Percentiles rank a stretch among this genome's conserved stretches.
Evolutionary conservation across 2,113 vertebrate species (phyloP).

Genomic region (Cavia aperea): DNA sequence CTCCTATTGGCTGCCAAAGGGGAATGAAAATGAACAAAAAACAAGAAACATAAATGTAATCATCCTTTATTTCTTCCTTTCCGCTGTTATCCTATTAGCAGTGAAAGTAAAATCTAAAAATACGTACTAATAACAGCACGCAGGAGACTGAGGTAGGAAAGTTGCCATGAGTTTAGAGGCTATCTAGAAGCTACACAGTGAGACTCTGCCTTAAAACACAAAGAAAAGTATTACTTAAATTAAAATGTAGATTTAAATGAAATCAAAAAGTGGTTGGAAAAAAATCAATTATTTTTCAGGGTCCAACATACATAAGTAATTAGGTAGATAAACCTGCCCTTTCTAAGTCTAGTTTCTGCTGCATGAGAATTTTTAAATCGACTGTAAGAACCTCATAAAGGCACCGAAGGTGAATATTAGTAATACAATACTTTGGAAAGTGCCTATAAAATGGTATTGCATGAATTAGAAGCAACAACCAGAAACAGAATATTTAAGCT

Average conservation of each 20-base stretch:
- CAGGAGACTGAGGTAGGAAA: neutral
- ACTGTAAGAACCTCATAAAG: neutral
- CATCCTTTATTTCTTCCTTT: slow-evolving; percentile 2
- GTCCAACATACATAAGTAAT: neutral
- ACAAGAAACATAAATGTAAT: slow-evolving; percentile 2
- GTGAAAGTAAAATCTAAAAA: neutral
- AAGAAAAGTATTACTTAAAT: neutral
- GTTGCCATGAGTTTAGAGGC: neutral
- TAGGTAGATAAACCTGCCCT: slow-evolving; percentile 8
- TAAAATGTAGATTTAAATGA: neutral
- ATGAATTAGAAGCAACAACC: slow-evolving; percentile 21
- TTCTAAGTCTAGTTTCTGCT: neutral
- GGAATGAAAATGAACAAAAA: slow-evolving; percentile 38
- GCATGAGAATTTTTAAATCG: slow-evolving; percentile 13
- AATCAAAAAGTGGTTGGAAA: neutral
- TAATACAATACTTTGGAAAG: neutral
- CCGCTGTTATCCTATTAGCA: neutral
- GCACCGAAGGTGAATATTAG: neutral
- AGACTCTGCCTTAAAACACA: neutral
- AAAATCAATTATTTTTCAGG: neutral
- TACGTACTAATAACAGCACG: neutral
- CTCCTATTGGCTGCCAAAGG: slow-evolving; percentile 87
- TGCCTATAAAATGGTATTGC: neutral
- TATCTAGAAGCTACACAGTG: neutral
- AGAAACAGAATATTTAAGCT: neutral